These are phyloP conservation scores for Phoxinus dragarum DNA, from an alignment of 2,797 vertebrate genomes.

Conservation along the genomic window DNA sequence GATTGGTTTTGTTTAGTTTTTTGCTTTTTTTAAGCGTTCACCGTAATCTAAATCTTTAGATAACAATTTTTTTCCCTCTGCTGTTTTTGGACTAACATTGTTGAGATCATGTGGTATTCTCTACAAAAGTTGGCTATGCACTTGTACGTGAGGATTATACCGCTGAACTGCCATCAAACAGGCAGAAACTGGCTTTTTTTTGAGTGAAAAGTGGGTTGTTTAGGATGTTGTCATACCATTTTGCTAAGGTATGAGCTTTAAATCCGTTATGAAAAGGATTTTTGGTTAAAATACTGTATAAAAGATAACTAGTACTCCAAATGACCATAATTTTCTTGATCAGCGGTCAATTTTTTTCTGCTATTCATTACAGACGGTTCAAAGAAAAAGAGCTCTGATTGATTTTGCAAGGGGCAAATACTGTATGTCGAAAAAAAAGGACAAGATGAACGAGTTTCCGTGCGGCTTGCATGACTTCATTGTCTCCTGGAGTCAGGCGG, in stretches of 20 bases:
- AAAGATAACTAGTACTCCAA: not conserved
- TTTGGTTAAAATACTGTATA: not conserved
- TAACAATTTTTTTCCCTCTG: not conserved
- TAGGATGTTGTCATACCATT: not conserved
- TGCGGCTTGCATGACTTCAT: constrained; percentile 4
- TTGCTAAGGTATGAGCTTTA: not conserved
- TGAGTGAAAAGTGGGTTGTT: not conserved
- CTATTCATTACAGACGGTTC: constrained; percentile 21
- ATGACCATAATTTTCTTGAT: not conserved
- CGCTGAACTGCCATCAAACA: not conserved
- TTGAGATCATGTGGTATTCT: not conserved
- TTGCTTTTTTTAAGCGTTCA: not conserved
- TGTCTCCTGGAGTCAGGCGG: constrained; percentile 28
- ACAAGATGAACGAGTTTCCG: not conserved
- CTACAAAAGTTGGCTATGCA: not conserved
- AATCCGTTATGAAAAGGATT: not conserved
- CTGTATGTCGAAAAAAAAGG: not conserved
- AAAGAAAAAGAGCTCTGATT: constrained; percentile 30
- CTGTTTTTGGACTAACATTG: constrained; percentile 1
- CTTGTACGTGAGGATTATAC: not conserved
- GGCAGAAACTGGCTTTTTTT: constrained; percentile 3
- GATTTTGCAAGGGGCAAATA: constrained; percentile 42
- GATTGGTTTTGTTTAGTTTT: constrained; percentile 10
- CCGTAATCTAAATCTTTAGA: constrained; percentile 1
- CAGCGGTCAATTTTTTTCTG: not conserved